A percentile compares a stretch with the other conserved stretches of the same genome.
phyloP scores from a whole-genome alignment of 2,797 vertebrate genomes.

The Neosalanx taihuensis region DNA sequence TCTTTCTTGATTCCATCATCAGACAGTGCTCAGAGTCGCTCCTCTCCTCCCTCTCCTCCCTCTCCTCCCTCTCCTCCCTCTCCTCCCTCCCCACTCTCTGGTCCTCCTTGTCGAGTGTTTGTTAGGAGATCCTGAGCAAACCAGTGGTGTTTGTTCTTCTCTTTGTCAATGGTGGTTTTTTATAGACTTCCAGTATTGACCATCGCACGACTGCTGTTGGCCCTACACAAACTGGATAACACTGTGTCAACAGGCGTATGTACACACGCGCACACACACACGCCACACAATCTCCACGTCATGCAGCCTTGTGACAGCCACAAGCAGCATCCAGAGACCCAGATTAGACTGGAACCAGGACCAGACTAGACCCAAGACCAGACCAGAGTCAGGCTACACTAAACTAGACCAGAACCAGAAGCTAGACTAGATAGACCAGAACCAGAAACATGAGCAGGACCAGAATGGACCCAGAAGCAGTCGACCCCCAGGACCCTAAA shows the following conservation, averaged over 20 bases:
- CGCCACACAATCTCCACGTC: slow-evolving; percentile 33
- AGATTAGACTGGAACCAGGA: too few species aligned
- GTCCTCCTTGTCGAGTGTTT: slow-evolving; percentile 69
- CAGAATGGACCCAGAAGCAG: too few species aligned
- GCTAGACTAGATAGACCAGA: too few species aligned
- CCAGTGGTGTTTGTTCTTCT: slow-evolving; percentile 75
- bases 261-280: slow-evolving; percentile 67
- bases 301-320: slow-evolving; percentile 24
- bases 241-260: slow-evolving; percentile 78
- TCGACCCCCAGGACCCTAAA: too few species aligned
- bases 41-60: too few species aligned
- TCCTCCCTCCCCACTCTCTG: slow-evolving; percentile 19
- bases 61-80: slow-evolving; percentile 11
- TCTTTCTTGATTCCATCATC: too few species aligned
- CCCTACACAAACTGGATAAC: slow-evolving; percentile 77
- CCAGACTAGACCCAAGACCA: too few species aligned
- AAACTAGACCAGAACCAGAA: too few species aligned
- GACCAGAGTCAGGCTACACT: too few species aligned
- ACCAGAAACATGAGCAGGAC: too few species aligned
- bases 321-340: neutral
- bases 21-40: too few species aligned
- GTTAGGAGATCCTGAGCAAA: slow-evolving; percentile 84
- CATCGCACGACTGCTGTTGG: slow-evolving; percentile 74
- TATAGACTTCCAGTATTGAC: slow-evolving; percentile 82
- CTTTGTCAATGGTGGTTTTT: slow-evolving; percentile 77